phyloP scores from a whole-genome alignment of 1,140 invertebrate species.

The Aphis craccivora region DNA sequence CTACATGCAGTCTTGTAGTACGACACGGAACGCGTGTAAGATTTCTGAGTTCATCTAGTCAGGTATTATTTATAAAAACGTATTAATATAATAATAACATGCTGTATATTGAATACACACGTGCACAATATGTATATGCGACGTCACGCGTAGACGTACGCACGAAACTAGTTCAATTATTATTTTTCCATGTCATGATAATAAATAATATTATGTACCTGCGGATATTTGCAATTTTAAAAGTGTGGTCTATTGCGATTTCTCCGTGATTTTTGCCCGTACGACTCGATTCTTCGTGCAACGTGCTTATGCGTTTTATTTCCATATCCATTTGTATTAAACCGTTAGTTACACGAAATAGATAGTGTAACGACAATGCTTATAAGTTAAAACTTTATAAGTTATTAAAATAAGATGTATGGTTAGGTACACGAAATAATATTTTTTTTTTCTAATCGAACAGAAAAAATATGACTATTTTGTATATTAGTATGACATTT shows the following conservation, averaged over 20 bases:
- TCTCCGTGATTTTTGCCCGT: background rate
- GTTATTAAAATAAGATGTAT: too few species aligned
- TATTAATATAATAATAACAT: background rate
- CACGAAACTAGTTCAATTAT: constrained; percentile 1
- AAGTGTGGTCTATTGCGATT: background rate
- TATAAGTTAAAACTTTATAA: too few species aligned
- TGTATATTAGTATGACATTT: too few species aligned
- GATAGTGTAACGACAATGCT: too few species aligned
- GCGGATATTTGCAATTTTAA: background rate
- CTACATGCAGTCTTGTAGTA: background rate
- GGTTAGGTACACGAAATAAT: too few species aligned
- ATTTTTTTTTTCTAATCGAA: too few species aligned
- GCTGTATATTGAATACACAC: background rate
- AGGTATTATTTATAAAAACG: background rate
- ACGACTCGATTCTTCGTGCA: background rate
- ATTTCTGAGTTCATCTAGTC: background rate
- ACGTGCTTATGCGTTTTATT: background rate
- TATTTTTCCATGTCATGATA: background rate
- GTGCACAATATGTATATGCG: background rate
- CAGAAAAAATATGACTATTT: too few species aligned
- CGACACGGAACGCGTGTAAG: background rate
- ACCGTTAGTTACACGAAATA: background rate
- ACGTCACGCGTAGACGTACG: background rate
- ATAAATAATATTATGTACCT: background rate
- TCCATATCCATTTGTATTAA: background rate